Evolutionary conservation across 2,113 vertebrate genomes (phyloP), one percentile per base, ranked within the genome.

Genomic region (Suricata suricatta): DNA sequence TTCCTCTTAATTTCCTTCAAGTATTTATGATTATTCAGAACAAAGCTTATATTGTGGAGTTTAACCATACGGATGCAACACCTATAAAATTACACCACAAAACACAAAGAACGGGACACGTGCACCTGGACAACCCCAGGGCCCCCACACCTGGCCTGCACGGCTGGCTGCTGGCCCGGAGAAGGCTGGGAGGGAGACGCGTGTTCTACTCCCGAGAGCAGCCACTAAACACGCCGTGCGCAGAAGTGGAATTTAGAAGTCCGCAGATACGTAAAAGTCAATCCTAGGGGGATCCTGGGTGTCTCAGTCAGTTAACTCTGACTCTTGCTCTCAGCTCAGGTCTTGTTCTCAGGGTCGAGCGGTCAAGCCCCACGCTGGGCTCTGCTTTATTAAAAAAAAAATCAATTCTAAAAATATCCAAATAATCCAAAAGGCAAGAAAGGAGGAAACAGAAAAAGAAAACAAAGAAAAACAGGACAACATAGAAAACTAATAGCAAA

Each of bases 361-460:
- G 7, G 17, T 19, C 17, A 57, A 57, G 54, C 17, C 57, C 57
- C 21, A 60, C 0, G 57, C 57, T 60, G 57, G 57, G 57, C 21
- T 60, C 21, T 60, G 21, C 21, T 60, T 54, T 54, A 54, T 10
- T 54, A 54, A 15, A 54, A 54, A 54, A 35, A 71, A 71, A 72
- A 25, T 72, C 69, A 72, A 72, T 38, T 6, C n/a, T 72, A 25
- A 44, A 57, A 81, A 87, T 13, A 63, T n/a, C 64, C 21, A 52
- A 92, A 81, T 23, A 81, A 81, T 88, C 41, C 54, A 66, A 57
- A 90, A 95, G 68, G 29, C 52, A 54, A 89, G 85, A 74, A 76
- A 80, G 90, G 21, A 88, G 31, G 31, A 5, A 66, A 72, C 13
- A 27, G 14, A 57, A 27, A 25, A 66, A 68, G 15, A 15, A 41